Conservation (phyloP, 2,888 invertebrate genomes). For the Metallyticus violacea region DNA sequence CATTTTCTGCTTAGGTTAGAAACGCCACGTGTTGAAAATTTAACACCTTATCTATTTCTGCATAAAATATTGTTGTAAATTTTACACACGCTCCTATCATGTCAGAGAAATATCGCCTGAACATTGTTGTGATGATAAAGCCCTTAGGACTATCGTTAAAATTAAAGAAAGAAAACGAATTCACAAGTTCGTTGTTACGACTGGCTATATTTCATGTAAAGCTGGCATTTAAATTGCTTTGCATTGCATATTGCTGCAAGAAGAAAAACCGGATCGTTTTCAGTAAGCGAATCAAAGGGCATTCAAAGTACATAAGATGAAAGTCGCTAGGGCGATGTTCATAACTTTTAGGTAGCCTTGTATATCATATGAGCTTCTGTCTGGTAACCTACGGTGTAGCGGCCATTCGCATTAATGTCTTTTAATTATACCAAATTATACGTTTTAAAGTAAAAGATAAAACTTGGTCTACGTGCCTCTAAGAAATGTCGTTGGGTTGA, state of each 20-base stretch:
- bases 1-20: not conserved
- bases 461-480: constrained; percentile 7
- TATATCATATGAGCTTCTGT: not conserved
- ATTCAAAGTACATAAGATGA: not conserved
- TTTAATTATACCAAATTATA: constrained; percentile 28
- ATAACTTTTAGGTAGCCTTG: not conserved
- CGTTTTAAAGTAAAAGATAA: constrained; percentile 20
- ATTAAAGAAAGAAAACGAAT: not conserved
- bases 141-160: not conserved
- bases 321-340: not conserved
- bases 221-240: not conserved
- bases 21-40: not conserved
- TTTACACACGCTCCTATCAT: not conserved
- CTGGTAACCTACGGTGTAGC: not conserved
- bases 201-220: not conserved
- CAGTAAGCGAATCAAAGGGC: not conserved
- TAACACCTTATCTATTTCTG: not conserved
- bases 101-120: not conserved
- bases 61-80: not conserved
- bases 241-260: not conserved
- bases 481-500: constrained; percentile 22
- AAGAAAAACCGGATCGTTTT: not conserved
- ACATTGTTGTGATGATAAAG: not conserved
- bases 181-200: not conserved
- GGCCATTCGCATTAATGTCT: constrained; percentile 20